Percentiles rank a stretch among this genome's conserved stretches.
phyloP scores from a whole-genome alignment of 2,888 invertebrate species.

The Melipona beecheii region DNA sequence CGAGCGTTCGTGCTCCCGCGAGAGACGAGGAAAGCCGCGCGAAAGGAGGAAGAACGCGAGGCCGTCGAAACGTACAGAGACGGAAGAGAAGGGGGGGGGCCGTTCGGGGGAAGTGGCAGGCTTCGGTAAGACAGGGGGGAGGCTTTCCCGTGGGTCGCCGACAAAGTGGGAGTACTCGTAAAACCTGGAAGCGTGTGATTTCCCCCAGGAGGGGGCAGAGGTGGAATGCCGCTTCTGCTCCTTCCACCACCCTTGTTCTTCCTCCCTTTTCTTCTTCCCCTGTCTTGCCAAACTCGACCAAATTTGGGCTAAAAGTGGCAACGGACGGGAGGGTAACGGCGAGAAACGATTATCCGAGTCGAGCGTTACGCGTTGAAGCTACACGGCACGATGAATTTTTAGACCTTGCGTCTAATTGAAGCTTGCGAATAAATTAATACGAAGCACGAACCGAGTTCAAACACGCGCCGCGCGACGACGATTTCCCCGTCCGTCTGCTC shows the following conservation, averaged over 20 bases:
- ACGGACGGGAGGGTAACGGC: background rate
- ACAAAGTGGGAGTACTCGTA: constrained; percentile 77
- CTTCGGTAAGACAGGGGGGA: constrained; percentile 55
- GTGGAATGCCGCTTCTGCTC: constrained; percentile 72
- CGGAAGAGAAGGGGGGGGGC: constrained; percentile 27
- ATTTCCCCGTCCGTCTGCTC: constrained; percentile 26
- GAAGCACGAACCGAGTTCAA: constrained; percentile 16
- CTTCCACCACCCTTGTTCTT: constrained; percentile 42
- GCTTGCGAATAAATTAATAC: constrained; percentile 53
- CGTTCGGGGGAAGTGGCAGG: constrained; percentile 34
- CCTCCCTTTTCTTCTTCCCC: constrained; percentile 27
- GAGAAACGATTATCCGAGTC: constrained; percentile 5
- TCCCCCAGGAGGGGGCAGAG: constrained; percentile 79
- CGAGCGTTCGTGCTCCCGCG: constrained; percentile 69
- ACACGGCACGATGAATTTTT: background rate
- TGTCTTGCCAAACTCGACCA: background rate
- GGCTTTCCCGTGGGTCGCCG: constrained; percentile 70
- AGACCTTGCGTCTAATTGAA: background rate
- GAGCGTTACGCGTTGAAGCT: background rate
- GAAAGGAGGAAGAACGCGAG: constrained; percentile 15
- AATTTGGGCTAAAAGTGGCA: constrained; percentile 1
- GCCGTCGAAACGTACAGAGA: background rate
- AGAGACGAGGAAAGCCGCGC: constrained; percentile 47
- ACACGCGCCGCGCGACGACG: constrained; percentile 13
- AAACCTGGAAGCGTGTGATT: constrained; percentile 82